Percentiles rank a stretch among this genome's conserved stretches.
Evolutionary conservation across 2,797 vertebrate species (phyloP).

Genomic region (Anniella stebbinsi): DNA sequence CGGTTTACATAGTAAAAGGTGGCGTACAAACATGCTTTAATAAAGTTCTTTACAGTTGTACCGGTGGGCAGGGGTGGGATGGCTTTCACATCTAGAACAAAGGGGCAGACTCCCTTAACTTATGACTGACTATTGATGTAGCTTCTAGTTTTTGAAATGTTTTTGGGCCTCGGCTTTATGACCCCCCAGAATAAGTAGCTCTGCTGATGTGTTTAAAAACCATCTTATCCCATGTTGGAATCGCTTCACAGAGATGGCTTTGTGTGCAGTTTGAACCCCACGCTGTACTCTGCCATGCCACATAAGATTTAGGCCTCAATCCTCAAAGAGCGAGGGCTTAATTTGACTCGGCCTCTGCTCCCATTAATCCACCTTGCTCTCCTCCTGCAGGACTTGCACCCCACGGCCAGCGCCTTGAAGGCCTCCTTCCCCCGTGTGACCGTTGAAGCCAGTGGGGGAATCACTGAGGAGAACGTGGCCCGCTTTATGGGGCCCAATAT

Average conservation of each 20-base stretch:
- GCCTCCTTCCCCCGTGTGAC: conserved; percentile 74
- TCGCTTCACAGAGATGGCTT: neutral
- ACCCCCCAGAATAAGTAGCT: neutral
- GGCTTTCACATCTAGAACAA: neutral
- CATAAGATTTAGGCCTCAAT: neutral
- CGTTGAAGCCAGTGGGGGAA: conserved; percentile 87
- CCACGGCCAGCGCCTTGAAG: conserved; percentile 79
- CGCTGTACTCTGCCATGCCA: neutral
- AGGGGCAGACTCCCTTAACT: neutral
- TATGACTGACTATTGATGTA: neutral
- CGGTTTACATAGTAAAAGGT: neutral
- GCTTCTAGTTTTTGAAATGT: neutral
- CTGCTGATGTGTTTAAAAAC: neutral
- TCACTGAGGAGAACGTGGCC: conserved; percentile 76
- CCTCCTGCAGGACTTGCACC: conserved; percentile 78
- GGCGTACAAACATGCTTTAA: neutral
- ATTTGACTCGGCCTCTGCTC: neutral
- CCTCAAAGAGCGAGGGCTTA: neutral
- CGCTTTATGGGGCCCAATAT: conserved; percentile 81
- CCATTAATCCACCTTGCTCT: accelerated
- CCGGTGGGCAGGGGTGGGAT: neutral
- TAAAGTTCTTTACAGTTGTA: neutral
- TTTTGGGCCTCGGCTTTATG: neutral
- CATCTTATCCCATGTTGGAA: neutral
- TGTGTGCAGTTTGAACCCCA: neutral